Evolutionary conservation across 2,888 invertebrate genomes (phyloP).

Genomic region (Ceraclea dissimilis): DNA sequence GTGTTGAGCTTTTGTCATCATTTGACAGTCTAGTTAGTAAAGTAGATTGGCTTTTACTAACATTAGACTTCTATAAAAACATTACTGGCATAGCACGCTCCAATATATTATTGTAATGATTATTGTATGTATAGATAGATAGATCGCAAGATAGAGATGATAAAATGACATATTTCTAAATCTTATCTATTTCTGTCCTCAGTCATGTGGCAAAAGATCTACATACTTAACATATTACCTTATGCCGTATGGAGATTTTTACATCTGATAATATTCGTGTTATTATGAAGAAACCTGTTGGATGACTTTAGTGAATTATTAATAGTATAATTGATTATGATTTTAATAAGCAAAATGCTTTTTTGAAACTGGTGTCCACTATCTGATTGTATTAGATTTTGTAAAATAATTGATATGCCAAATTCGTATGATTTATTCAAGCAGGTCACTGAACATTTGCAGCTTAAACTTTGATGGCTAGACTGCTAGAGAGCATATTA

Average conservation of each 20-base stretch:
- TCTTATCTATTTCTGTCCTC: conserved; percentile 17
- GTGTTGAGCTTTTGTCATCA: too few species aligned
- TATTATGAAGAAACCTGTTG: neutral
- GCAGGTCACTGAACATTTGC: too few species aligned
- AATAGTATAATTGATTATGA: conserved; percentile 6
- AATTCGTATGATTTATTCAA: too few species aligned
- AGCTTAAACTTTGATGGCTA: too few species aligned
- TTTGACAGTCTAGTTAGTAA: too few species aligned
- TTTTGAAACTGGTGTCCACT: neutral
- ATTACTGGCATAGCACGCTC: too few species aligned
- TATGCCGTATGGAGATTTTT: neutral
- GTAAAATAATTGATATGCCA: too few species aligned
- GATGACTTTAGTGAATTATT: neutral
- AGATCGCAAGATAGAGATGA: neutral
- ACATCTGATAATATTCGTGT: neutral
- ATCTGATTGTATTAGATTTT: neutral
- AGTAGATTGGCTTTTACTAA: too few species aligned
- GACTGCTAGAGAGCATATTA: too few species aligned
- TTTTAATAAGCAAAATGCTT: neutral
- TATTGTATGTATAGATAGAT: neutral
- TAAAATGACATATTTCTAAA: conserved; percentile 21
- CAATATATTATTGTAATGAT: too few species aligned
- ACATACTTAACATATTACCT: neutral
- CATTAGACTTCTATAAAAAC: too few species aligned
- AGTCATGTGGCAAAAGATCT: conserved; percentile 13